Base-by-base conservation (phyloP, 2,888 invertebrate genomes). In the Limnephilus marmoratus region DNA sequence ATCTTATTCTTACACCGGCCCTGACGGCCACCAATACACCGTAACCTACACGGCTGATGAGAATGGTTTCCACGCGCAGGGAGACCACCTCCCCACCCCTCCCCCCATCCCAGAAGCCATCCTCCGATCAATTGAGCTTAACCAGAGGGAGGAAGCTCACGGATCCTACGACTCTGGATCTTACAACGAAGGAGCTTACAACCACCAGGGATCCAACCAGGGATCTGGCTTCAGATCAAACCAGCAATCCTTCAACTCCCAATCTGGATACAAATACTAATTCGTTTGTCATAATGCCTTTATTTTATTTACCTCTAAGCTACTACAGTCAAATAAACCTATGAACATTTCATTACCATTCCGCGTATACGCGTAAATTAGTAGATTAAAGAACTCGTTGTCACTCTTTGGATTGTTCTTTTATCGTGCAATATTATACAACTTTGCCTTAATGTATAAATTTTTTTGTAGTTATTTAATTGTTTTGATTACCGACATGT, bases 21-120 rank as follows among this genome's bases (percentile, higher is more conserved):
- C 97, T 3, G 97, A 97, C 93, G 97, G 97, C 0, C 96, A 96
- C 34, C 95, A 95, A 1, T 96, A 96, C 95, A 95, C 96, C 1
- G 95, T 97, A 81, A 95, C 95, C 4, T 97, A 97, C 94, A 95
- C 95, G 0, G 97, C 97, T 91, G 97, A 97, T 93, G 97, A 97
- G 94, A 95, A 96, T 92, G 97, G 97, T 3, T 97, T 96, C 95
- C 95, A 95, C 83, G 95, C 97, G 0, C 95, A 95, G 83, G 97
- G 97, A 0, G 96, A 95, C 0, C 97, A 97, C 94, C 94, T 97
- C 80, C 97, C 97, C 13, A 97, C 97, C 0, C 96, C 97, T 0
- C 97, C 97, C 0, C 97, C 97, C 12, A 97, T 97, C 93, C 97
- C 97, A 1, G 96, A 96, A 92, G 96, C 96, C 41, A 97, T 97